These are phyloP conservation scores for Pelecanus crispus DNA, from an alignment of 2,113 vertebrate genomes.

Conservation along the genomic window DNA sequence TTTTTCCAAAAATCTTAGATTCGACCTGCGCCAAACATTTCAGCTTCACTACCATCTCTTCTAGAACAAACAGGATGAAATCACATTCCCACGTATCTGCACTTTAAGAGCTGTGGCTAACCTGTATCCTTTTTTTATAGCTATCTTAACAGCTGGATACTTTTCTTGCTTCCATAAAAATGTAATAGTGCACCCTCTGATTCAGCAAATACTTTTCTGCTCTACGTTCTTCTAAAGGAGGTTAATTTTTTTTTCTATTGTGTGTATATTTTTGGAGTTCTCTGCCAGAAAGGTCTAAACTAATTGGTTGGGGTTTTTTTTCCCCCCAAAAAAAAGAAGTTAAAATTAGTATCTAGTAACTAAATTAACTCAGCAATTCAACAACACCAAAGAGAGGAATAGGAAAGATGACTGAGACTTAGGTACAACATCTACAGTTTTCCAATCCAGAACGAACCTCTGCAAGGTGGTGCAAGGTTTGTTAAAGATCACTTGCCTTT, in stretches of 20 bases:
- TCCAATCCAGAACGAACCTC: not conserved
- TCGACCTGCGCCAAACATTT: not conserved
- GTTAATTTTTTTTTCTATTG: not conserved
- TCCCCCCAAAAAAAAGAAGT: not conserved
- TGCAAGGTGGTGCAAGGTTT: not conserved
- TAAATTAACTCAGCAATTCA: not conserved
- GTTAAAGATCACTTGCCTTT: not conserved
- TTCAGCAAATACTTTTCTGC: not conserved
- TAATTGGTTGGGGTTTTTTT: not conserved
- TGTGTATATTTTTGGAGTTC: not conserved
- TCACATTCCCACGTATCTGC: not conserved
- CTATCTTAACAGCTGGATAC: conserved; percentile 36
- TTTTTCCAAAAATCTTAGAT: not conserved
- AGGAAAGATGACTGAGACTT: not conserved
- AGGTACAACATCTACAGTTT: not conserved
- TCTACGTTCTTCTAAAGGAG: not conserved
- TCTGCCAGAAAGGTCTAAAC: not conserved
- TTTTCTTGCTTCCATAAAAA: conserved; percentile 34
- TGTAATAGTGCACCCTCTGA: not conserved
- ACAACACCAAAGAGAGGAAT: not conserved
- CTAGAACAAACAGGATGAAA: not conserved
- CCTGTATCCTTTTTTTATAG: conserved; percentile 28
- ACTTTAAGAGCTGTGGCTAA: conserved; percentile 29
- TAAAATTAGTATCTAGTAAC: not conserved
- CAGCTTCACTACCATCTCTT: not conserved